Evolutionary conservation across 2,797 vertebrate genomes (phyloP), one percentile per base, ranked within the genome.

Genomic region (Anniella stebbinsi): DNA sequence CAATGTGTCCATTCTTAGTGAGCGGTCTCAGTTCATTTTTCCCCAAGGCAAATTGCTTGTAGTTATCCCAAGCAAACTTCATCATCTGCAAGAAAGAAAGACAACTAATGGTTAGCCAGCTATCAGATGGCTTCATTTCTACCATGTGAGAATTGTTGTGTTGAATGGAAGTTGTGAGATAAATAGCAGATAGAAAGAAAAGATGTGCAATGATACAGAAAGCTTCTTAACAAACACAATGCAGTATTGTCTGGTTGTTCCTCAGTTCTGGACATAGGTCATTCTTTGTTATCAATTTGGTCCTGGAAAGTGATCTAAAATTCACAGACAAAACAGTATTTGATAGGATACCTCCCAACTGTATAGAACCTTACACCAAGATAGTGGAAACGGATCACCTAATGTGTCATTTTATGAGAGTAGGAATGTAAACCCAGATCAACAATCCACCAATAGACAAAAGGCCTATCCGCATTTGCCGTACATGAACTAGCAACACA

Each of bases 61-160:
- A 99, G 98, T 98, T 99, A 94, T 98, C 98, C 99, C 99, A 99
- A 93, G 99, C 98, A 73, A 99, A 99, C 95, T 98, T 99, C 99
- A 99, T 99, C 99, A 99, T 99, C 99, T 99, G 97, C 2, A 95
- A 94, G 89, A 95, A 30, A 95, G 80, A 1, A 28, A 25, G 90
- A 86, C 38, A 36, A 9, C 1, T 23, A 78, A 45, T 0, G 0
- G 28, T 88, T 28, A 87, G 5, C 0, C 67, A 7, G 28, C 0
- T 0, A 36, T 78, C 60, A 23, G 76, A 10, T 23, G 76, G 63
- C 38, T 87, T 23, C 18, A 57, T 7, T 13, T 8, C 17, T 15
- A 28, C n/a, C 60, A 21, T 51, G 28, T 60, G 18, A 25, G 21
- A 69, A 45, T 36, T 0, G 4, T 10, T 4, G 30, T 7, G 23